Evolutionary conservation across 2,888 invertebrate genomes (phyloP).

Genomic region (Oxyscelio sp.): DNA sequence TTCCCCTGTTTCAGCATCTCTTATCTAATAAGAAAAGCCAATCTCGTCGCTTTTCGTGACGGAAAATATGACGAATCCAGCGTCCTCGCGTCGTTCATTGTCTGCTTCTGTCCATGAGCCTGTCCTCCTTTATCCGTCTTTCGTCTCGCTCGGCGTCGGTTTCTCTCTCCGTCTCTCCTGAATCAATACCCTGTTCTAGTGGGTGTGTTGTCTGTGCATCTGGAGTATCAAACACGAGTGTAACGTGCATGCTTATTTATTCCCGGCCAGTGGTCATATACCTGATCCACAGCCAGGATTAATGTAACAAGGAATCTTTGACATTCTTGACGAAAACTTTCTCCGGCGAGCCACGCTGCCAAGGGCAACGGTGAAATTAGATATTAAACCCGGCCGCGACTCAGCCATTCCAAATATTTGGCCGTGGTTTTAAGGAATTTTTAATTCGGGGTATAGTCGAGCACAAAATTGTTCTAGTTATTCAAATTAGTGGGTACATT

Average conservation of each 20-base stretch:
- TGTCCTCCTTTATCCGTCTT: constrained; percentile 54
- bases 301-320: constrained; percentile 41
- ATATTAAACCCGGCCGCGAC: no score
- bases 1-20: no score
- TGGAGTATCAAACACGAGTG: constrained; percentile 68
- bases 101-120: constrained; percentile 71
- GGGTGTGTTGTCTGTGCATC: constrained; percentile 77
- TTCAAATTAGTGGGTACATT: no score
- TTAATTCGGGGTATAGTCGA: no score
- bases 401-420: no score
- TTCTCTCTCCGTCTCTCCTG: constrained; percentile 71
- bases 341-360: constrained; percentile 6
- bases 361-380: no score
- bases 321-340: constrained; percentile 53
- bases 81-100: constrained; percentile 79
- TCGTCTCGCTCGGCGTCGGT: constrained; percentile 40
- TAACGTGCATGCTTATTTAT: constrained; percentile 59
- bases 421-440: constrained; percentile 90
- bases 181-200: constrained; percentile 81
- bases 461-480: no score
- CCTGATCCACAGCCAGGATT: constrained; percentile 43
- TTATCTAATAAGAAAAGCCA: constrained; percentile 16
- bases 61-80: constrained; percentile 81
- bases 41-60: constrained; percentile 41
- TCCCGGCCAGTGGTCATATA: constrained; percentile 55